Evolutionary conservation across 2,797 vertebrate species (phyloP), one percentile per base, ranked within the genome.

Genomic region (Syngnathus rostellatus): DNA sequence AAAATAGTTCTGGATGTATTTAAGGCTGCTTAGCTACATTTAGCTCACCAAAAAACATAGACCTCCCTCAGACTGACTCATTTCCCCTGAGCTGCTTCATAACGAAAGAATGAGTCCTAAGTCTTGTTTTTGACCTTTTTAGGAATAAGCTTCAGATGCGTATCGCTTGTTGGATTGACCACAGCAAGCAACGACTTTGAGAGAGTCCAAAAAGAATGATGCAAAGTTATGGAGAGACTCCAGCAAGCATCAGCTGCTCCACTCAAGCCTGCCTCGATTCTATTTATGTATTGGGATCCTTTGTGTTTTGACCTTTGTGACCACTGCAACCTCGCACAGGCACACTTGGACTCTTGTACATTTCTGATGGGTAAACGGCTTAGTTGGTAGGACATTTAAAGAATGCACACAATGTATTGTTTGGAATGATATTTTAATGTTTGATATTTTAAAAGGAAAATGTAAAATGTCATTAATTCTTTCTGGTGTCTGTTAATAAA

Each of bases 81-180:
- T 78, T 81, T 76, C 74, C 68, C 67, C 21, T 25, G n/a, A 68
- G 69, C 68, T 74, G 74, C 65, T 77, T 89, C 86, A 83, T 85
- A 80, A 88, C 81, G 82, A 68, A 69, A 82, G 81, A 85, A 82
- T 86, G 85, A 86, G 76, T 76, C 81, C 86, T 86, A 85, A 68
- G 43, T 83, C 66, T 76, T 72, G 72, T 80, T 51, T 68, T 86
- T 87, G 73, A 70, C 89, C 88, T 90, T 91, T 89, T 91, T 88
- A 84, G 90, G 89, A 86, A 89, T 78, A 88, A 84, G 76, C 80
- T 82, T 87, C 75, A 85, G 79, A 82, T 81, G 74, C 11, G 79
- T 83, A 82, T 86, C 83, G 76, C 77, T 81, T 68, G 73, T 86
- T 82, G 51, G 83, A 83, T 89, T 81, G 79, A 64, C 50, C 31